Evolutionary conservation across 2,797 vertebrate genomes (phyloP), one percentile per base, ranked within the genome.

Genomic region (Anolis apletophallus): DNA sequence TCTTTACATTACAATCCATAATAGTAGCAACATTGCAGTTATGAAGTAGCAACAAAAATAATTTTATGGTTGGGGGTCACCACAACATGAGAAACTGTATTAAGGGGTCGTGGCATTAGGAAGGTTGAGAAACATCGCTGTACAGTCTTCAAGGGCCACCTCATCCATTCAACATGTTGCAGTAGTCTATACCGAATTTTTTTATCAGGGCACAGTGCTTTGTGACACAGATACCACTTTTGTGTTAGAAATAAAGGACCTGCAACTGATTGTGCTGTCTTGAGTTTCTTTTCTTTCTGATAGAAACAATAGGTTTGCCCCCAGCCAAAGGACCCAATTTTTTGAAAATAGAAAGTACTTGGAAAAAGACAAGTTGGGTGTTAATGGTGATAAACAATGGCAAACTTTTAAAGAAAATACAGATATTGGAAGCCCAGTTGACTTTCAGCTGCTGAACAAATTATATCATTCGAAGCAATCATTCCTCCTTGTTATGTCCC

Each of bases 401-500:
- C 23, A 1, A 29, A 64, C 61, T 9, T 3, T 64, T 64, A 29
- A 29, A 64, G 23, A 26, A 29, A 57, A 23, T 21, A 36, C 21
- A 54, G 5, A 32, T 73, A 55, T 8, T 23, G 19, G 21, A 19
- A n/a, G 52, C 46, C 52, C 7, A 26, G 19, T 46, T 46, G 84
- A 29, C 69, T 11, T 0, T n/a, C 40, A 26, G 84, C 52, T 92
- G 86, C 80, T 67, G 8, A 34, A 88, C 69, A 82, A 89, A 91
- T 86, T 92, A 52, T 55, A 6, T 54, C 29, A 10, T 14, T 59
- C 32, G 86, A 88, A 79, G 91, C 85, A 86, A 77, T 21, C 71
- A 84, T 0, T 86, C 86, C 88, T 84, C 88, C 83, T 87, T 88
- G 89, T 90, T 88, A 36, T 71, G 23, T 90, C 87, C 84, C 87